Percentiles rank a stretch among this genome's conserved stretches.
These are phyloP conservation scores for Potamarius usumacintae DNA, from an alignment of 2,113 vertebrate genomes.

Conservation along the genomic window DNA sequence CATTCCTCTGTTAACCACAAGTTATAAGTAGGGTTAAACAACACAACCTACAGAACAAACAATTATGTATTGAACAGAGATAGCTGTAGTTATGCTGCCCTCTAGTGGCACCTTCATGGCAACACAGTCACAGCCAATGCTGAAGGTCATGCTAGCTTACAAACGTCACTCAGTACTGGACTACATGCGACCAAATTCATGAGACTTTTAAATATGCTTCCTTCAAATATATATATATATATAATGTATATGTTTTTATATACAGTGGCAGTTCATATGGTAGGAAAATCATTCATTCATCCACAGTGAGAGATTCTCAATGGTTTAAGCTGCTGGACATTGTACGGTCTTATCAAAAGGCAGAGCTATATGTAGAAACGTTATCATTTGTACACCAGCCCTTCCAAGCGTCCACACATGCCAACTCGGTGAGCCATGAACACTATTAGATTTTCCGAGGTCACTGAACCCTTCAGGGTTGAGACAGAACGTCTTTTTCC, in stretches of 20 bases:
- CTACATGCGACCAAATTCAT: not conserved
- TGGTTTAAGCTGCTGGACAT: conserved; percentile 36
- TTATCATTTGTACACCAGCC: conserved; percentile 39
- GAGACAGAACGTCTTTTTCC: not conserved
- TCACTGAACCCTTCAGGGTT: not conserved
- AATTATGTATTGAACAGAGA: not conserved
- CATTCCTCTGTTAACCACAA: not conserved
- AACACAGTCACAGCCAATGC: conserved; percentile 26
- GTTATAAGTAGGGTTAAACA: not conserved
- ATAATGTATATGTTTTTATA: conserved; percentile 16
- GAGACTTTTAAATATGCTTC: conserved; percentile 6
- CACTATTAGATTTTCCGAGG: conserved; percentile 1
- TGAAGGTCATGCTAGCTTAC: not conserved
- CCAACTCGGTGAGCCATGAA: conserved; percentile 6
- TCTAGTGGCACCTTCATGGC: conserved; percentile 28
- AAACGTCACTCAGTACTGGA: not conserved
- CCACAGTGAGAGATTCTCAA: conserved; percentile 46
- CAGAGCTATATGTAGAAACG: conserved; percentile 42
- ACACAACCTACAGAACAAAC: not conserved
- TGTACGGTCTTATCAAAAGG: conserved; percentile 28
- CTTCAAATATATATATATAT: conserved; percentile 32
- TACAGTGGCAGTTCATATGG: conserved; percentile 26
- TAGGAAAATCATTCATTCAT: conserved; percentile 32
- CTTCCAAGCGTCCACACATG: not conserved
- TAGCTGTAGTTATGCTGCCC: conserved; percentile 18